These are phyloP conservation scores for Paraplagusia blochii DNA, from an alignment of 2,113 vertebrate genomes.

Conservation along the genomic window DNA sequence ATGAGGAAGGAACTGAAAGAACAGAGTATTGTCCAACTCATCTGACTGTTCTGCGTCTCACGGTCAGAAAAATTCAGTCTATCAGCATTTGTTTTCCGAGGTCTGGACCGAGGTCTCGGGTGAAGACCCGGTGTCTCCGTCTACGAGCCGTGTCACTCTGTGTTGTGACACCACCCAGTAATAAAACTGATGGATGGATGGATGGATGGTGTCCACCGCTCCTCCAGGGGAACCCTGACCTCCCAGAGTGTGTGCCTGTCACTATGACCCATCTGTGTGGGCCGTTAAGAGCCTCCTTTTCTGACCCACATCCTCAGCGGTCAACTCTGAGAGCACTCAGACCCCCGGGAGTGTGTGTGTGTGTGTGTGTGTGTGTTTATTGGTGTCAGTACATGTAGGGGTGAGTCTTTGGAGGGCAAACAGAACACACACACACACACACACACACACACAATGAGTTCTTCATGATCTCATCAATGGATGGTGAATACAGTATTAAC, in stretches of 20 bases:
- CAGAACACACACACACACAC: constrained; percentile 38
- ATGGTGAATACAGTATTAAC: constrained; percentile 72
- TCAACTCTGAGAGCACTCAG: constrained; percentile 71
- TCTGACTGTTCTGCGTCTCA: too few species aligned
- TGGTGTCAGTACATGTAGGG: constrained; percentile 44
- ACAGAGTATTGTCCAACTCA: too few species aligned
- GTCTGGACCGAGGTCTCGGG: too few species aligned
- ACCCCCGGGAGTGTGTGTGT: constrained; percentile 54
- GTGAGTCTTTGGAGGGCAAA: constrained; percentile 49
- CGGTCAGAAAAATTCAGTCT: too few species aligned
- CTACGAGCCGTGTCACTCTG: constrained; percentile 13
- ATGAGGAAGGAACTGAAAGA: too few species aligned
- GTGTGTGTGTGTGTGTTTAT: constrained; percentile 38
- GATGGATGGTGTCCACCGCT: constrained; percentile 73
- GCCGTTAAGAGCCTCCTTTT: constrained; percentile 66
- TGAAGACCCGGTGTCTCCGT: neutral
- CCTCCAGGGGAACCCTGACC: constrained; percentile 80
- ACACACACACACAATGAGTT: constrained; percentile 23
- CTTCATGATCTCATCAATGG: constrained; percentile 76
- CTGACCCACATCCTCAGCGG: constrained; percentile 71
- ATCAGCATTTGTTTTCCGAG: too few species aligned
- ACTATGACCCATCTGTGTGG: constrained; percentile 76
- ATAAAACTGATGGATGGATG: constrained; percentile 82
- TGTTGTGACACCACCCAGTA: constrained; percentile 57
- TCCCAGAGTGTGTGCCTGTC: constrained; percentile 38